A percentile compares a stretch with the other conserved stretches of the same genome.
These are phyloP conservation scores for Chloroceryle aenea DNA, from an alignment of 2,113 vertebrate species.

Conservation along the genomic window DNA sequence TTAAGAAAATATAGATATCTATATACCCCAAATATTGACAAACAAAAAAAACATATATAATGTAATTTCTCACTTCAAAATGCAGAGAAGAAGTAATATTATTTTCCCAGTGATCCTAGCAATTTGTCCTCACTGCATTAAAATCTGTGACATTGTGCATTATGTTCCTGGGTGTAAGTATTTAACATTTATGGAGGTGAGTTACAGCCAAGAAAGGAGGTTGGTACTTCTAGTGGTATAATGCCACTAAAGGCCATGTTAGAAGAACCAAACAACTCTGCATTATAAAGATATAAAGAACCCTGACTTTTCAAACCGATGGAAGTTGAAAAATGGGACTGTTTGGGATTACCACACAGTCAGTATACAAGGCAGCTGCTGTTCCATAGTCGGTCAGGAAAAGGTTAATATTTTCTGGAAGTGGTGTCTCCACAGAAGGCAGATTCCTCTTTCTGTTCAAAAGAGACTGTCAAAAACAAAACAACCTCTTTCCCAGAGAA, in stretches of 20 bases:
- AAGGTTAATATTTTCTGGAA: constrained; percentile 64
- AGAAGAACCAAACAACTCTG: neutral
- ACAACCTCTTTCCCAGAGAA: constrained; percentile 52
- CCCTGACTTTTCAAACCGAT: neutral
- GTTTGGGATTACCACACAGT: neutral
- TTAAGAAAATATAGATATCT: neutral
- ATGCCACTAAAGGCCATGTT: neutral
- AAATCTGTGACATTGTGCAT: neutral
- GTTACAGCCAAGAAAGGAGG: neutral
- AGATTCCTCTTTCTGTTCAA: constrained; percentile 67
- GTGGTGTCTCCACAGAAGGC: constrained; percentile 42
- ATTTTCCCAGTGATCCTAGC: neutral
- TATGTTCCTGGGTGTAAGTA: neutral
- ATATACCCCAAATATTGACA: neutral
- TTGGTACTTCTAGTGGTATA: neutral
- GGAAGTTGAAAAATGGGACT: neutral
- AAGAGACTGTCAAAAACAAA: constrained; percentile 49
- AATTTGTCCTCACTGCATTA: neutral
- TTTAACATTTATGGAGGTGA: neutral
- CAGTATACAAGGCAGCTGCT: neutral
- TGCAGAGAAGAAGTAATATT: neutral
- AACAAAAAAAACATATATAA: neutral
- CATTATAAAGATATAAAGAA: neutral
- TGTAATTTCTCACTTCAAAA: neutral
- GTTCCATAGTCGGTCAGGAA: neutral